Percentiles rank a stretch among this genome's conserved stretches.
Evolutionary conservation across 2,113 vertebrate species (phyloP).

Genomic region (Trogon melanurus): DNA sequence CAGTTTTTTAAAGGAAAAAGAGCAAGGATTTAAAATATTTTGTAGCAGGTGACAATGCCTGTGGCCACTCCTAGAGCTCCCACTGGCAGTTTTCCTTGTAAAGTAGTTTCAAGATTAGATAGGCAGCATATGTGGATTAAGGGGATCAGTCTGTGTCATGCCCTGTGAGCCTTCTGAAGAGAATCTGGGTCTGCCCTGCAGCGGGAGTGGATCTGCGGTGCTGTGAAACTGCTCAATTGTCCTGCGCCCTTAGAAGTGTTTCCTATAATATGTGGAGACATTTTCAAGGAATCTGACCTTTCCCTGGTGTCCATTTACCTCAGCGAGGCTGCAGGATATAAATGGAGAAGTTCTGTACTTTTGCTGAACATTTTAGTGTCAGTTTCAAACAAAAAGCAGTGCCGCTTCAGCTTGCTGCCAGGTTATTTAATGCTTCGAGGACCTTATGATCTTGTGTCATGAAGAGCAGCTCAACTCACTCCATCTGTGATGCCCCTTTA

Average conservation of each 20-base stretch:
- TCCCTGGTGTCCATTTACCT: background rate
- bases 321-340: background rate
- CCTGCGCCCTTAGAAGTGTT: background rate
- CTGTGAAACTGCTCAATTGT: background rate
- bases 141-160: background rate
- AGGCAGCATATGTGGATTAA: background rate
- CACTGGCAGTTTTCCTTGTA: background rate
- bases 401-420: background rate
- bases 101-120: background rate
- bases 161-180: background rate
- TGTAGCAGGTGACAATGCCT: background rate
- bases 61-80: background rate
- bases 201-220: background rate
- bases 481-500: background rate
- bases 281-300: background rate
- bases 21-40: background rate
- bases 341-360: background rate
- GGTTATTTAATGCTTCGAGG: background rate
- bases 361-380: background rate
- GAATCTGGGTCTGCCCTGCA: background rate
- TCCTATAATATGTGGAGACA: background rate
- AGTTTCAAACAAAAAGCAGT: background rate
- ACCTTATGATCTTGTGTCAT: accelerated
- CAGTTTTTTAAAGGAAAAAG: background rate
- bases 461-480: background rate